These are phyloP conservation scores for Epinephelus lanceolatus DNA, from an alignment of 2,113 vertebrate species.

Conservation along the genomic window DNA sequence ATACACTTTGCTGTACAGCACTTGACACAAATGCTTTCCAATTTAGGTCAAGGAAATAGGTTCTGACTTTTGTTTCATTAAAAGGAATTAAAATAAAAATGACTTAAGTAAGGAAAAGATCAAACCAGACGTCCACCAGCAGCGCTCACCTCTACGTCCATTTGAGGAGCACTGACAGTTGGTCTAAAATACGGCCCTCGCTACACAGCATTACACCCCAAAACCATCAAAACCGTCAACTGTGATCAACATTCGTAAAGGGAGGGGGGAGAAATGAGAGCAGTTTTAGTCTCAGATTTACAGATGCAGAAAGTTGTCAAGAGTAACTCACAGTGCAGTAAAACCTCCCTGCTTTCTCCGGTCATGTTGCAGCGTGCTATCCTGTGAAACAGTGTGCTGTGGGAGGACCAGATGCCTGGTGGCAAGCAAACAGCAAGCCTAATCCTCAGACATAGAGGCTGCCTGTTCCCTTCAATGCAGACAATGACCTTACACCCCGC, in stretches of 20 bases:
- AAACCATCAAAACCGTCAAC: not conserved
- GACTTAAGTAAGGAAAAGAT: not conserved
- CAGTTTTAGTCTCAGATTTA: conserved; percentile 13
- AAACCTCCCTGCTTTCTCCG: conserved; percentile 90
- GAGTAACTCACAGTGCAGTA: conserved; percentile 89
- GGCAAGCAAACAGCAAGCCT: conserved; percentile 72
- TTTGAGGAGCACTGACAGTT: not conserved
- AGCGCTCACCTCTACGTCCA: not conserved
- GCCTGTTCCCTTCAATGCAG: conserved; percentile 78
- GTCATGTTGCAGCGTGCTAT: conserved; percentile 79
- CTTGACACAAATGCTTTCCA: not conserved
- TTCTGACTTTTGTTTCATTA: not conserved
- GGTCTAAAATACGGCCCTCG: not conserved
- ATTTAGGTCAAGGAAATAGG: not conserved
- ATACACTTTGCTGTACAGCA: not conserved
- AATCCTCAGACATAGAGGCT: conserved; percentile 78
- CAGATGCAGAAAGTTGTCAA: conserved; percentile 11
- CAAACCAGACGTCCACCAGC: not conserved
- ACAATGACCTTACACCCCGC: conserved; percentile 78
- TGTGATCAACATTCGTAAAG: not conserved
- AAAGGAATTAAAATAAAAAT: not conserved
- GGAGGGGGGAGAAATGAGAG: not conserved
- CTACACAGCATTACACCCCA: not conserved
- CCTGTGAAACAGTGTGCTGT: conserved; percentile 74
- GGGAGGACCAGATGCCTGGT: conserved; percentile 78